These are phyloP conservation scores for Gallinago solitaria DNA, from an alignment of 2,797 vertebrate species.

Conservation along the genomic window DNA sequence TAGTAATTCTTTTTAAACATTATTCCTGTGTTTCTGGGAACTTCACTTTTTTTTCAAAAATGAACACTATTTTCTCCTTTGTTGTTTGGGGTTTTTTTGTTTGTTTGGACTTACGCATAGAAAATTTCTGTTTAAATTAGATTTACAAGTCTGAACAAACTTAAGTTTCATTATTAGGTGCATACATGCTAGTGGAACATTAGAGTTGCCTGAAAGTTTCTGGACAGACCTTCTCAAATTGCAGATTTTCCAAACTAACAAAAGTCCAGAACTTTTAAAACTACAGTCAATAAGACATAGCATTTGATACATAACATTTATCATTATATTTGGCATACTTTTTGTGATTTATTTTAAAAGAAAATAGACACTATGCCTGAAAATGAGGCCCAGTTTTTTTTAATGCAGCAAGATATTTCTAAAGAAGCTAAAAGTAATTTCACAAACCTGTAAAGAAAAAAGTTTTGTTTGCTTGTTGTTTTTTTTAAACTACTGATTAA, in stretches of 20 bases:
- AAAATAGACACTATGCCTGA: background rate
- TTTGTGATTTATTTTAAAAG: background rate
- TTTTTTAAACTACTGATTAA: background rate
- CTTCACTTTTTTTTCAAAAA: background rate
- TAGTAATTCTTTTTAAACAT: background rate
- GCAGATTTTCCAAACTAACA: background rate
- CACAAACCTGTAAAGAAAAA: background rate
- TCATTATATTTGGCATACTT: background rate
- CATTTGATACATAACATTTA: background rate
- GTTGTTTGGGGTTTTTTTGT: fast-evolving
- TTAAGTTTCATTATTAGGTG: background rate
- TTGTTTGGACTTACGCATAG: background rate
- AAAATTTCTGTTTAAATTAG: background rate
- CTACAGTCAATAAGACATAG: background rate
- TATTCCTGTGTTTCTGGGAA: background rate
- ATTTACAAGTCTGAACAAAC: background rate
- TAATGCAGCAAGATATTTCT: background rate
- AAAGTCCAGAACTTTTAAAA: background rate
- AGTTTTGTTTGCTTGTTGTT: too few relatives aligned
- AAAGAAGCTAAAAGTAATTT: background rate
- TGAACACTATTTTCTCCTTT: background rate
- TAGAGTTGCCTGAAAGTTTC: background rate
- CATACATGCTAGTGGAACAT: background rate
- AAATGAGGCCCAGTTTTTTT: background rate
- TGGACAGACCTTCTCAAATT: background rate